Percentiles rank a stretch among this genome's conserved stretches.
Evolutionary conservation across 1,140 invertebrate species (phyloP).

Genomic region (Wasmannia auropunctata): DNA sequence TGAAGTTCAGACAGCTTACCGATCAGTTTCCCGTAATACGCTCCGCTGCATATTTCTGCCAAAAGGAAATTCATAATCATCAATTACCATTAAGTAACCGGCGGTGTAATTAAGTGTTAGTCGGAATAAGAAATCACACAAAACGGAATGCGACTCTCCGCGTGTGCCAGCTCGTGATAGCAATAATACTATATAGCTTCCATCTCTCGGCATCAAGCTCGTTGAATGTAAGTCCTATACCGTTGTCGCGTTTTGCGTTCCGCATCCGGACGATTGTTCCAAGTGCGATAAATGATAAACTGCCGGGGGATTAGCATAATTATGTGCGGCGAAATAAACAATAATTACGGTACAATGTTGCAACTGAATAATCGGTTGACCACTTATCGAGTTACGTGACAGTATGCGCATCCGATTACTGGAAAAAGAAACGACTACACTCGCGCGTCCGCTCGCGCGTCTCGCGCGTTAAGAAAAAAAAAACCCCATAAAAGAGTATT

Average conservation of each 20-base stretch:
- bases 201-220: neutral
- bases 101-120: neutral
- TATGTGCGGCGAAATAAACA: constrained; percentile 6
- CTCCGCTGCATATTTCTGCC: constrained; percentile 79
- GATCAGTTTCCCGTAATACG: constrained; percentile 92
- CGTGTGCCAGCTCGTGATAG: no score
- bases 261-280: neutral
- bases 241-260: neutral
- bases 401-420: neutral
- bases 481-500: neutral
- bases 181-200: neutral
- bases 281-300: constrained; percentile 8
- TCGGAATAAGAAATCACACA: neutral
- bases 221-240: neutral
- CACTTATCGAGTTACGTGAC: constrained; percentile 9
- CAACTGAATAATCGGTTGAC: constrained; percentile 10
- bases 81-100: constrained; percentile 41
- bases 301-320: constrained; percentile 16
- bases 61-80: constrained; percentile 43
- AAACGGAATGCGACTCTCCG: neutral
- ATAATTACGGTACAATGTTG: neutral
- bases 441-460: neutral
- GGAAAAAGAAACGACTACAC: no score
- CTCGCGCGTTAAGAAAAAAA: neutral
- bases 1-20: constrained; percentile 91